Percentiles rank a stretch among this genome's conserved stretches.
Evolutionary conservation across 2,888 invertebrate species (phyloP).

Genomic region (Opisthograptis luteolata): DNA sequence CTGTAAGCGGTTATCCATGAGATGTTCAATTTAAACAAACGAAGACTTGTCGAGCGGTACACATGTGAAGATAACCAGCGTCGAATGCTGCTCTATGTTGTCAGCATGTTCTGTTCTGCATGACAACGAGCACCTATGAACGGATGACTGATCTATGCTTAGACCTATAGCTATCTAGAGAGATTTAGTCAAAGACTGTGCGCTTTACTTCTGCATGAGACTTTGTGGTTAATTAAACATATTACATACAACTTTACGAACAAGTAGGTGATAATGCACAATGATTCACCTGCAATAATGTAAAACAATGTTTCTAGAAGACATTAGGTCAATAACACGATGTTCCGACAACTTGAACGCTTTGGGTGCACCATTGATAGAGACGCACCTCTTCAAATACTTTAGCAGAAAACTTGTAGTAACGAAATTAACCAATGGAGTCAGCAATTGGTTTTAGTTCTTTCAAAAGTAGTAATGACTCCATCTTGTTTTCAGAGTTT

Average conservation of each 20-base stretch:
- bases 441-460: slow-evolving; percentile 74
- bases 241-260: slow-evolving; percentile 16
- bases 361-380: slow-evolving; percentile 23
- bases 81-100: slow-evolving; percentile 68
- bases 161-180: slow-evolving; percentile 36
- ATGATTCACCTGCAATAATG: not conserved
- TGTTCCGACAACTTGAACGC: not conserved
- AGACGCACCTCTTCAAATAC: slow-evolving; percentile 38
- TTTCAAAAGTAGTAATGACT: slow-evolving; percentile 77
- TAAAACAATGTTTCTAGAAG: slow-evolving; percentile 8
- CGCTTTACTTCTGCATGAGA: slow-evolving; percentile 39
- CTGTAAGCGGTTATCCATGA: not conserved
- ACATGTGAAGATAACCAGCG: slow-evolving; percentile 25
- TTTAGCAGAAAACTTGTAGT: slow-evolving; percentile 43
- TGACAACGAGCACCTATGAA: slow-evolving; percentile 62
- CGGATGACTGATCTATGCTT: slow-evolving; percentile 32
- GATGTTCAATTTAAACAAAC: not conserved
- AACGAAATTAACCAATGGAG: slow-evolving; percentile 75
- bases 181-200: slow-evolving; percentile 28
- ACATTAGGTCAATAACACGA: slow-evolving; percentile 11
- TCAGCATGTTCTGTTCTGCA: slow-evolving; percentile 74
- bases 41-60: slow-evolving; percentile 5
- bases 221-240: slow-evolving; percentile 15
- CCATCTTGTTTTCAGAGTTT: slow-evolving; percentile 84
- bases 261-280: slow-evolving; percentile 12